Base-by-base conservation (phyloP, 2,888 invertebrate species). In the Athetis lepigone region DNA sequence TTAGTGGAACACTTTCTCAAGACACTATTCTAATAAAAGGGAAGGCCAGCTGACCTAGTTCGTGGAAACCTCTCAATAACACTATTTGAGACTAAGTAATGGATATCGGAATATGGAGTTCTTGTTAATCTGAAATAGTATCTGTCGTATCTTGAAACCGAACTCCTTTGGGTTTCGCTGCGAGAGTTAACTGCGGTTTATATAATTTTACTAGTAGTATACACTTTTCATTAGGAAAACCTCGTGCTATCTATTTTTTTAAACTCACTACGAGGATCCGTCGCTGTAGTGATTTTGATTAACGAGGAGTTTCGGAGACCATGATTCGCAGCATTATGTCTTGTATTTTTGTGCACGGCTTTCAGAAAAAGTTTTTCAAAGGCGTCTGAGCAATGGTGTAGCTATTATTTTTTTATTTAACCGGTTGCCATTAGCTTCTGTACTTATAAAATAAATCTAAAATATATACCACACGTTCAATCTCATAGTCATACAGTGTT, bases 91-190 rank as follows among this genome's bases (percentile, higher is more conserved):
- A 27, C 16, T 37, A n/a, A 27, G 46, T 47, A 70, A 54, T 21
- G 4, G 39, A 56, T 42, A 57, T 25, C 36, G 19, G 25, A 40
- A 54, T 54, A 67, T 50, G 8, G 33, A 11, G 25, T 37, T 63
- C 50, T 42, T 45, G 58, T 51, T 55, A 40, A 69, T 50, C 29
- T 51, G 60, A 45, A 58, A 73, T 57, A 52, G 9, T 46, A 60
- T 60, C 60, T 60, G 18, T 29, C 11, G 18, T 46, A 59, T 59
- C 40, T 58, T 56, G 73, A 56, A 68, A 73, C 63, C 58, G 21
- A 52, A 59, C 47, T 40, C 45, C 40, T 56, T 40, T 0, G 33
- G 37, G 62, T 62, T 58, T 51, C 46, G 6, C 54, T 40, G 40
- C 16, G 40, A 25, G 37, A 42, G 62, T 19, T 51, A 5, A 5